phyloP scores from a whole-genome alignment of 1,140 invertebrate species.

The Monomorium pharaonis region DNA sequence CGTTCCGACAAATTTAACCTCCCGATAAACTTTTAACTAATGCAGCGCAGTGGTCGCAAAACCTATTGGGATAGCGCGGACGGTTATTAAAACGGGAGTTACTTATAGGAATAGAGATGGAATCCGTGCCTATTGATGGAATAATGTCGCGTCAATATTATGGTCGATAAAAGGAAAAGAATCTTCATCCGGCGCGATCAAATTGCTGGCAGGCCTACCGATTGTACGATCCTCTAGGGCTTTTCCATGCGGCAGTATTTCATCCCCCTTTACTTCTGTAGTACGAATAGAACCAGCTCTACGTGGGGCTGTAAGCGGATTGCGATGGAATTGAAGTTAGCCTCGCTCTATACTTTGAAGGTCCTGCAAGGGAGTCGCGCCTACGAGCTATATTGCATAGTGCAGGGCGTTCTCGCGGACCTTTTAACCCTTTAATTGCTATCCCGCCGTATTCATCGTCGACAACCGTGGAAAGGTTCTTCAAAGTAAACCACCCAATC shows the following conservation, averaged over 20 bases:
- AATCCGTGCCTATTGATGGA: slow-evolving; percentile 19
- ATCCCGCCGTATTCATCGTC: slow-evolving; percentile 70
- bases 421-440: slow-evolving; percentile 77
- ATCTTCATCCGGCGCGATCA: slow-evolving; percentile 60
- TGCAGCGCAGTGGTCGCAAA: not conserved
- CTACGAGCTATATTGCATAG: slow-evolving; percentile 72
- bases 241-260: slow-evolving; percentile 69
- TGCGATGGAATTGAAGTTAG: slow-evolving; percentile 79
- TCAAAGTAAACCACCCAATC: slow-evolving; percentile 74
- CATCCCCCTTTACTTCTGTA: slow-evolving; percentile 72
- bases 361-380: slow-evolving; percentile 62
- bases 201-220: slow-evolving; percentile 54
- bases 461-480: slow-evolving; percentile 65
- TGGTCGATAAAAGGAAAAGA: slow-evolving; percentile 26
- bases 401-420: slow-evolving; percentile 66
- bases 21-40: slow-evolving; percentile 46
- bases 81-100: slow-evolving; percentile 30
- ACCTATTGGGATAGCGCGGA: not conserved
- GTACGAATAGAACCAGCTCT: slow-evolving; percentile 69
- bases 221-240: slow-evolving; percentile 66
- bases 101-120: not conserved
- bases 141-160: slow-evolving; percentile 48
- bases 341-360: slow-evolving; percentile 74
- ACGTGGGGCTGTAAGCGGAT: slow-evolving; percentile 76
- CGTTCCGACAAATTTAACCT: slow-evolving; percentile 39